A percentile compares a stretch with the other conserved stretches of the same genome.
Conservation (phyloP, 2,888 invertebrate species). For the Lepas anatifera region DNA sequence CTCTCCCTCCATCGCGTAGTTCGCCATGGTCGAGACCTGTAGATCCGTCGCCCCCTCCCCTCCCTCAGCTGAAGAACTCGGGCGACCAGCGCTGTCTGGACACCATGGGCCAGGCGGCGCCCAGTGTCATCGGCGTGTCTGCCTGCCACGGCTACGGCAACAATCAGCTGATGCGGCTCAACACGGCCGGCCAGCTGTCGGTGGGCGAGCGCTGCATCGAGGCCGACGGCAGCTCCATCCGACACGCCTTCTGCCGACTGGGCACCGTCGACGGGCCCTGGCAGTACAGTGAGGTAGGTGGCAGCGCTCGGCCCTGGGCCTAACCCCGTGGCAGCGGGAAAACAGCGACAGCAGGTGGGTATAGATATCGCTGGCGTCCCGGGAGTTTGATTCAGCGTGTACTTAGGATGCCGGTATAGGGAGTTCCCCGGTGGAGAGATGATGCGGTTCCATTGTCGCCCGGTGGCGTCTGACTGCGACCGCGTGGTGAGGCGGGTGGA, state of each 20-base stretch:
- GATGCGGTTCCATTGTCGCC: background rate
- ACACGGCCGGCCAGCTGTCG: conserved; percentile 85
- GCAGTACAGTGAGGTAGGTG: conserved; percentile 71
- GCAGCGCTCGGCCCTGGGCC: too few relatives aligned
- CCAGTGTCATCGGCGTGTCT: conserved; percentile 77
- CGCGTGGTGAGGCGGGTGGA: conserved; percentile 4
- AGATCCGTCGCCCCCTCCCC: background rate
- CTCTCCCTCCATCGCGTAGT: too few relatives aligned
- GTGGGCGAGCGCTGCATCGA: conserved; percentile 94
- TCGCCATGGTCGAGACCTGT: too few relatives aligned
- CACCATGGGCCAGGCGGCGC: conserved; percentile 84
- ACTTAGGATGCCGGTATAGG: too few relatives aligned
- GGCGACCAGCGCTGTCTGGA: conserved; percentile 77
- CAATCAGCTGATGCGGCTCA: conserved; percentile 82
- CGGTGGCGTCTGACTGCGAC: conserved; percentile 9
- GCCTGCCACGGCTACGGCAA: conserved; percentile 91
- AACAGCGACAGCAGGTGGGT: too few relatives aligned
- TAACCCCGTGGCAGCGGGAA: too few relatives aligned
- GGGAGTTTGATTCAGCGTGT: too few relatives aligned
- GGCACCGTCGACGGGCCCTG: conserved; percentile 93
- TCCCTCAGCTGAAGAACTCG: conserved; percentile 51
- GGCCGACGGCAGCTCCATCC: conserved; percentile 75
- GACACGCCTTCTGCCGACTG: conserved; percentile 76
- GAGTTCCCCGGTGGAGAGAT: too few relatives aligned
- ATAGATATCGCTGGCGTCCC: too few relatives aligned